phyloP scores from a whole-genome alignment of 1,140 invertebrate species.

The Saccostrea glomerata region DNA sequence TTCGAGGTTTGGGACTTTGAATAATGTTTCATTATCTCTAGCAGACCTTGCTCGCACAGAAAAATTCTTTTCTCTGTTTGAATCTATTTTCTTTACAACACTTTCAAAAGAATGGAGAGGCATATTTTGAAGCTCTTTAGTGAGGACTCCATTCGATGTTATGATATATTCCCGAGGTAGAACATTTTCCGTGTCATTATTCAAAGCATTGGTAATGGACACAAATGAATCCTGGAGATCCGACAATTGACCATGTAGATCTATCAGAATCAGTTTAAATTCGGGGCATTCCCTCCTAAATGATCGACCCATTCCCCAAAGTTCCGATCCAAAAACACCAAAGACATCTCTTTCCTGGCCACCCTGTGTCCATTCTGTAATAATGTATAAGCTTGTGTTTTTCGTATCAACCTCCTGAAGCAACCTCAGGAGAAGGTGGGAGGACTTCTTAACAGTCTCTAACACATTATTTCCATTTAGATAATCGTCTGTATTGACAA shows the following conservation, averaged over 20 bases:
- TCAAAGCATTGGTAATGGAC: not conserved
- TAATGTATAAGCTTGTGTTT: not conserved
- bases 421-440: not conserved
- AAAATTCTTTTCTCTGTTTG: not conserved
- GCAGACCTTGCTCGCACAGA: not conserved
- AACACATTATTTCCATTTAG: not conserved
- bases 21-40: not conserved
- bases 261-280: not conserved
- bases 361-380: constrained; percentile 2
- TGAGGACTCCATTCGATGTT: not conserved
- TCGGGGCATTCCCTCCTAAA: not conserved
- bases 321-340: not conserved
- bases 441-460: not conserved
- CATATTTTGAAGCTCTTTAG: not conserved
- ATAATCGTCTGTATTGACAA: not conserved
- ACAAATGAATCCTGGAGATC: not conserved
- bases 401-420: not conserved
- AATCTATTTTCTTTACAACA: not conserved
- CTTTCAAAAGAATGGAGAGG: not conserved
- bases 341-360: not conserved
- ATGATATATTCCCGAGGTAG: not conserved
- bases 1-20: not conserved
- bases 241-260: not conserved
- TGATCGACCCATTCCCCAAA: not conserved
- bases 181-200: not conserved